These are phyloP conservation scores for Cistogaster globosa DNA, from an alignment of 2,888 invertebrate species.

Conservation along the genomic window DNA sequence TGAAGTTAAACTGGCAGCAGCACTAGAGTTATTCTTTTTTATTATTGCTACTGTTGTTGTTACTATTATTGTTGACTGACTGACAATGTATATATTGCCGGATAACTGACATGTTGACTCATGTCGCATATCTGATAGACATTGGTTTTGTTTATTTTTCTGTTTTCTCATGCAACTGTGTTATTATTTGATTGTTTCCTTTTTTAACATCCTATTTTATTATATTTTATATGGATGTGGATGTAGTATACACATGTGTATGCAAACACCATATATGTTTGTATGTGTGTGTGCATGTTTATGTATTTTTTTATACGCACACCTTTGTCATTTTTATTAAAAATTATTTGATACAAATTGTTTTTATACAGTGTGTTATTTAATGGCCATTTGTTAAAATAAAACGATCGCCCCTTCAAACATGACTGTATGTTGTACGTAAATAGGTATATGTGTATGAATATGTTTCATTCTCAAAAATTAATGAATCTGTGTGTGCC, in stretches of 20 bases:
- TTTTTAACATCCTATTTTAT: slow-evolving; percentile 48
- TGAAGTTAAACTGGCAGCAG: neutral
- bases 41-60: slow-evolving; percentile 16
- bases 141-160: slow-evolving; percentile 55
- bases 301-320: slow-evolving; percentile 45
- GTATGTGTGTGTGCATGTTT: neutral
- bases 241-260: slow-evolving; percentile 7
- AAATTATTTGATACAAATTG: slow-evolving; percentile 53
- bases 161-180: slow-evolving; percentile 10
- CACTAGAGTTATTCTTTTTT: slow-evolving; percentile 21
- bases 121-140: slow-evolving; percentile 70
- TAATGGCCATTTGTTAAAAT: slow-evolving; percentile 50
- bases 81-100: slow-evolving; percentile 69
- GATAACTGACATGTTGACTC: slow-evolving; percentile 72
- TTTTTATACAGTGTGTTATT: slow-evolving; percentile 63
- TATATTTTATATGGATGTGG: slow-evolving; percentile 18
- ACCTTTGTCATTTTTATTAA: slow-evolving; percentile 49
- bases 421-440: too few species aligned
- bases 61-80: slow-evolving; percentile 64
- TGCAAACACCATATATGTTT: neutral
- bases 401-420: neutral
- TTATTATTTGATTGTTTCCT: slow-evolving; percentile 31
- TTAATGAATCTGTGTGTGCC: slow-evolving; percentile 36
- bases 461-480: neutral
- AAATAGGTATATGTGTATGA: too few species aligned